Evolutionary conservation across 2,113 vertebrate species (phyloP), one percentile per base, ranked within the genome.

Genomic region (Garra rufa): DNA sequence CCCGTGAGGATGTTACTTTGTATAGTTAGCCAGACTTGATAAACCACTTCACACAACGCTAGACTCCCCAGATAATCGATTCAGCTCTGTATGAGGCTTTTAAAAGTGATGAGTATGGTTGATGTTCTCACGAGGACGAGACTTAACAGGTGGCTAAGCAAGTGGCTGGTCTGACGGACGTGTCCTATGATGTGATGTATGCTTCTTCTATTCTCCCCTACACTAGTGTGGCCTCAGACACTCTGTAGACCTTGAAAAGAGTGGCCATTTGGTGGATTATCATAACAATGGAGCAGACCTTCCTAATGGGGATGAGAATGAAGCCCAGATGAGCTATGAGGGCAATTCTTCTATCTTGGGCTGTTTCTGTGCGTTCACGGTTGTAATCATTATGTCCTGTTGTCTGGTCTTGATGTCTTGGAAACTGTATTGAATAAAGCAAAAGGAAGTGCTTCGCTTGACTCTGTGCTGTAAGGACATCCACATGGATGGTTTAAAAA

Each of bases 221-320:
- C 63, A 55, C 79, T 55, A 70, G 43, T 81, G 46, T 70, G 41
- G 24, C 43, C 65, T 82, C 44, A 82, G 19, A 71, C 46, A 52
- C 30, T 30, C 77, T 19, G 17, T 30, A 52, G 80, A 55, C 30
- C 44, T 34, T 82, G 44, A 70, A 82, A 70, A 82, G 46, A 1
- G 46, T 55, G 34, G 48, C 46, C 65, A 82, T 82, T 55, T 82
- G 80, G 80, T 82, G 9, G 44, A 70, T 82, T 82, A 82, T 50
- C 80, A 82, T 82, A 65, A 82, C 80, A 82, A 82, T 50, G 79
- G 43, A 50, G 43, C 55, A 78, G 76, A 61, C n/a, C 38, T 78
- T 78, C 14, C 7, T 78, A n/a, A 77, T 59, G 52, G 30, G 34
- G 30, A 41, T 3, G 5, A 17, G 55, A 78, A 78, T 79, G 38